Conservation (phyloP, 2,797 vertebrate genomes). For the Microctenopoma stevenorrisi region DNA sequence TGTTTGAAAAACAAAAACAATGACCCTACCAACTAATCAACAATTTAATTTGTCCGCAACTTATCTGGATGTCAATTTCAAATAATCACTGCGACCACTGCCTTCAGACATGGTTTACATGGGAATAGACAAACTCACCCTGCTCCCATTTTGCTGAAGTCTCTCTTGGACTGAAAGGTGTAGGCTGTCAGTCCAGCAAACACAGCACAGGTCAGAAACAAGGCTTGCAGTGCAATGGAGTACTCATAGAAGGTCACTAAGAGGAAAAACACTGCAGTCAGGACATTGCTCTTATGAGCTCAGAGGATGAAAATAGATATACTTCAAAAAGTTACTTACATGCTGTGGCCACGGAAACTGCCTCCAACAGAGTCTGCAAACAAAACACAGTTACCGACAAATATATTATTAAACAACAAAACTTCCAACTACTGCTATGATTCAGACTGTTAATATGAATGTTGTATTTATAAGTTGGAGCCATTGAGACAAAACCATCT, state of each 20-base stretch:
- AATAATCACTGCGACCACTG: too few relatives aligned
- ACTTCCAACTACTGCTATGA: too few relatives aligned
- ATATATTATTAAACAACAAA: neutral
- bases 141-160: conserved; percentile 94
- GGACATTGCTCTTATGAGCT: neutral
- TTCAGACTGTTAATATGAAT: neutral
- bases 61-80: too few relatives aligned
- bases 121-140: conserved; percentile 80
- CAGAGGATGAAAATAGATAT: neutral
- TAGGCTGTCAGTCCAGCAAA: conserved; percentile 91
- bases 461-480: neutral
- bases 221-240: conserved; percentile 89
- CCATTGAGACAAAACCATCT: neutral
- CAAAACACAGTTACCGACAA: conserved; percentile 16
- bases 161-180: conserved; percentile 94
- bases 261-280: conserved; percentile 15
- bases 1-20: too few relatives aligned
- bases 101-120: too few relatives aligned
- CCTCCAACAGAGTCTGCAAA: conserved; percentile 91
- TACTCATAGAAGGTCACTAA: conserved; percentile 94
- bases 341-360: conserved; percentile 88
- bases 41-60: too few relatives aligned
- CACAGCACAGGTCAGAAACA: conserved; percentile 90
- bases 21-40: too few relatives aligned
- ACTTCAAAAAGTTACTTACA: conserved; percentile 75